phyloP scores from a whole-genome alignment of 2,888 invertebrate genomes.

The Lithophane leautieri region DNA sequence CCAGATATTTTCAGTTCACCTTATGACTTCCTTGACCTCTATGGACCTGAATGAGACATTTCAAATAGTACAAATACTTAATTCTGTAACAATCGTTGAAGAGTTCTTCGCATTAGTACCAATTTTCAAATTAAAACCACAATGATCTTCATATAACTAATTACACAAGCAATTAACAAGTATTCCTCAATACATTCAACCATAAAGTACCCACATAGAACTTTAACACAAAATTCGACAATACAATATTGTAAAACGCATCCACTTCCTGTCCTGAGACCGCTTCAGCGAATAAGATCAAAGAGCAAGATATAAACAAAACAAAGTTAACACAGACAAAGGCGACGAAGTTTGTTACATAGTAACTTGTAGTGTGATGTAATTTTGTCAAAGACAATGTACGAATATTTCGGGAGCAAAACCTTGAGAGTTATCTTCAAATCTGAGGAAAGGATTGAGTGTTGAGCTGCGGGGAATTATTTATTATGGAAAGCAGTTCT shows the following conservation, averaged over 20 bases:
- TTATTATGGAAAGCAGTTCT: background rate
- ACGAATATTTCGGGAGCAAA: constrained; percentile 35
- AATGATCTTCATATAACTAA: background rate
- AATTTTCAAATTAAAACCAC: background rate
- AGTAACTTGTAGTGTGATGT: constrained; percentile 38
- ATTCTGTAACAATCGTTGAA: background rate
- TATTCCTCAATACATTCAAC: background rate
- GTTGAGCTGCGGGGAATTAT: background rate
- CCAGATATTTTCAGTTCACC: background rate
- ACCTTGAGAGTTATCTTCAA: constrained; percentile 22
- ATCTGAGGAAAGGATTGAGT: constrained; percentile 12
- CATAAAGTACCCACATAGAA: constrained; percentile 11
- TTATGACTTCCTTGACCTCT: background rate
- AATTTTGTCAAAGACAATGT: constrained; percentile 53
- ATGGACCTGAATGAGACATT: background rate
- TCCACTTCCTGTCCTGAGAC: constrained; percentile 13
- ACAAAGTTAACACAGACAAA: constrained; percentile 46
- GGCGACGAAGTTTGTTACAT: constrained; percentile 33
- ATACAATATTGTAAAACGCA: constrained; percentile 37
- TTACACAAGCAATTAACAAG: background rate
- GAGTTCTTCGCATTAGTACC: background rate
- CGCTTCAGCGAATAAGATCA: constrained; percentile 47
- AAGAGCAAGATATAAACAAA: constrained; percentile 38
- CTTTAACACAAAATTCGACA: constrained; percentile 14
- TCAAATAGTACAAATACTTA: background rate